Evolutionary conservation across 2,888 invertebrate species (phyloP), one percentile per base, ranked within the genome.

Genomic region (Acrocera orbiculus): DNA sequence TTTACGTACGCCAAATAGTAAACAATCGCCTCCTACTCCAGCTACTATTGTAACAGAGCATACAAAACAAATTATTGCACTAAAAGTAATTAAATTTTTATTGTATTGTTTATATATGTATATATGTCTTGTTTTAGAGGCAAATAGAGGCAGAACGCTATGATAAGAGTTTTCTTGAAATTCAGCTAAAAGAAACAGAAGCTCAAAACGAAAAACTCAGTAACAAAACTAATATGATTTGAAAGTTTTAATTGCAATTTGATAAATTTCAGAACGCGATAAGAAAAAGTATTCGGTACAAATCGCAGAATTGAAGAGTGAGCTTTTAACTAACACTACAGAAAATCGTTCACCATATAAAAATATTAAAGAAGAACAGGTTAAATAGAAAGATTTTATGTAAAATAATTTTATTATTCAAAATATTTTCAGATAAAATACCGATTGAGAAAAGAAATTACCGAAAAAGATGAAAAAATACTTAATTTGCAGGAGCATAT

Each of bases 71-170:
- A 34, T 59, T 4, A 41, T 50, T 16, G 44, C 43, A 22, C 40
- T 58, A 16, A 53, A 48, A 35, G 56, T 56, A 40, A 42, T 40
- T 24, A 22, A 16, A 17, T 16, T 24, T 27, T 37, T 19, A 20
- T 26, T 29, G 22, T 5, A 10, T 15, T 34, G 3, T 16, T 13
- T 14, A 4, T 17, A 27, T 9, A 19, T 27, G n/a, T 22, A 4
- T 27, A 19, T 28, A 27, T 26, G 4, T 16, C 2, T 31, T 35
- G 30, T 32, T 34, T 2, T 19, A 56, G 50, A 53, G 54, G 4
- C 46, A 47, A 42, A 40, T 60, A 14, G 56, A 56, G 27, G 52
- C 54, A 2, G 55, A 56, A 30, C 43, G 48, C 2, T 59, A 58
- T 42, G 59, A 58, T 15, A 56, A 51, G 20, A 46, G 43, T 5